Evolutionary conservation across 2,888 invertebrate genomes (phyloP).

Genomic region (Ennomos quercinarius): DNA sequence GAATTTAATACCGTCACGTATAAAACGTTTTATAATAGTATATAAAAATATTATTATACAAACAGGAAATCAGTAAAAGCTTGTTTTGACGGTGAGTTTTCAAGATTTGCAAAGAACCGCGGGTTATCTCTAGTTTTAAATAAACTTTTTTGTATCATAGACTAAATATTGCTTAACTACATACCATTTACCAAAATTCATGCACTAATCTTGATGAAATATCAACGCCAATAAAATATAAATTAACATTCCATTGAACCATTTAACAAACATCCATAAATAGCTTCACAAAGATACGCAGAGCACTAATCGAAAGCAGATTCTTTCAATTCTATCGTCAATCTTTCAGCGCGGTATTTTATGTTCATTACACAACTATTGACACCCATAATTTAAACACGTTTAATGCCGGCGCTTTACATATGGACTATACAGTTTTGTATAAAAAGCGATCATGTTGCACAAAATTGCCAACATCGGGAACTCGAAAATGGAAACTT

Average conservation of each 20-base stretch:
- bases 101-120: no score
- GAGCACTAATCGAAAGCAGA: slow-evolving; percentile 25
- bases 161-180: slow-evolving; percentile 20
- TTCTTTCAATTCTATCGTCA: slow-evolving; percentile 34
- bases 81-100: no score
- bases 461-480: slow-evolving; percentile 37
- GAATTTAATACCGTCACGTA: no score
- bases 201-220: slow-evolving; percentile 21
- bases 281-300: slow-evolving; percentile 26
- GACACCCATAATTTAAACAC: slow-evolving; percentile 32
- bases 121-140: no score
- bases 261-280: slow-evolving; percentile 34
- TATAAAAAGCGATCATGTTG: slow-evolving; percentile 38
- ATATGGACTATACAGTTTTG: slow-evolving; percentile 11
- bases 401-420: slow-evolving; percentile 26
- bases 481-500: slow-evolving; percentile 22
- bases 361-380: slow-evolving; percentile 30
- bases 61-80: no score
- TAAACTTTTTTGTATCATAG: no score
- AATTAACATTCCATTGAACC: slow-evolving; percentile 36
- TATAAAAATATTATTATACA: no score
- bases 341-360: slow-evolving; percentile 32
- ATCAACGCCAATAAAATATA: slow-evolving; percentile 26
- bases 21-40: no score
- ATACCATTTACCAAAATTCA: slow-evolving; percentile 20